A percentile compares a stretch with the other conserved stretches of the same genome.
Evolutionary conservation across 2,797 vertebrate genomes (phyloP).

Genomic region (Sebastes matsubarae): DNA sequence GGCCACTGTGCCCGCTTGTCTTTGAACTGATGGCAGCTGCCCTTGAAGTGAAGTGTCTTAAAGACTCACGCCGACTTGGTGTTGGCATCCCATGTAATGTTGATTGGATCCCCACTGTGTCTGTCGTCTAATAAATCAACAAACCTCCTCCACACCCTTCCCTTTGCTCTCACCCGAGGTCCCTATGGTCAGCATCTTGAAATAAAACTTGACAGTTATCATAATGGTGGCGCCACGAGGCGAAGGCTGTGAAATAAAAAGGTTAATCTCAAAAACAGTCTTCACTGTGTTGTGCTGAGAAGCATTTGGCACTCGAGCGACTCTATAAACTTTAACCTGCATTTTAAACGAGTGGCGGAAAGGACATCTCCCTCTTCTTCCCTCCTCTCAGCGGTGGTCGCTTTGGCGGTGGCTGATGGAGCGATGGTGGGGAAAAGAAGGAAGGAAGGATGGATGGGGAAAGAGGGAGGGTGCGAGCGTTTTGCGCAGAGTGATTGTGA

Average conservation of each 20-base stretch:
- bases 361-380: constrained; percentile 55
- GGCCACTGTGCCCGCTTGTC: constrained; percentile 30
- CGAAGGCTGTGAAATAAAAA: constrained; percentile 39
- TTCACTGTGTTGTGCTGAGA: constrained; percentile 23
- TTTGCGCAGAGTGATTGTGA: constrained; percentile 75
- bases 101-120: constrained; percentile 75
- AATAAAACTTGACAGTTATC: constrained; percentile 53
- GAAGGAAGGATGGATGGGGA: constrained; percentile 25
- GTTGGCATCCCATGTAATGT: constrained; percentile 64
- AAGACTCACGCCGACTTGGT: constrained; percentile 44
- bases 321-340: constrained; percentile 68
- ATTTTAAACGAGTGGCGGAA: constrained; percentile 59
- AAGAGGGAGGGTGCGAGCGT: constrained; percentile 17
- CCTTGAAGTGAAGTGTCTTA: constrained; percentile 64
- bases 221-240: constrained; percentile 19
- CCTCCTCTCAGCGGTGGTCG: constrained; percentile 29
- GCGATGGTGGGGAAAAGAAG: constrained; percentile 25
- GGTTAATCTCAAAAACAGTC: constrained; percentile 46
- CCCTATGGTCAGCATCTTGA: constrained; percentile 20
- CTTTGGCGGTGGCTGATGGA: constrained; percentile 40
- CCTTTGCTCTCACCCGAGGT: constrained; percentile 9
- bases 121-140: constrained; percentile 75
- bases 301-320: constrained; percentile 18
- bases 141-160: constrained; percentile 5
- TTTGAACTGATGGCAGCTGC: constrained; percentile 57